Conservation (phyloP, 2,113 vertebrate genomes). For the Mixornis gularis region DNA sequence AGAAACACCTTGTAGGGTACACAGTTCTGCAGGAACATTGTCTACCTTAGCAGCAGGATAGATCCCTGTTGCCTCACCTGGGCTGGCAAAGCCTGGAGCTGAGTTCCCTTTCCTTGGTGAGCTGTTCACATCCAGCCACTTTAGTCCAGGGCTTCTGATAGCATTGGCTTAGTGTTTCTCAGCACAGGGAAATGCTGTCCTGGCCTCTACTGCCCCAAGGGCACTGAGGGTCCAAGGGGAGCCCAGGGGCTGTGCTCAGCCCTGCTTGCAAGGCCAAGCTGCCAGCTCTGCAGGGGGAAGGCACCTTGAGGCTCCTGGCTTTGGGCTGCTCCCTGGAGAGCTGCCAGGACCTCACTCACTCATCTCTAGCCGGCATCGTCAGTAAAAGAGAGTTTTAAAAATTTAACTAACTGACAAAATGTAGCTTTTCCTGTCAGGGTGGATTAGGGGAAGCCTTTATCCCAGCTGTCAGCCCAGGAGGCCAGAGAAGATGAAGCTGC, state of each 20-base stretch:
- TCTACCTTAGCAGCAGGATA: neutral
- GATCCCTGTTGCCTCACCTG: neutral
- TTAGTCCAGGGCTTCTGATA: neutral
- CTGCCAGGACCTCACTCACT: conserved; percentile 2
- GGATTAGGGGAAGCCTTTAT: conserved; percentile 12
- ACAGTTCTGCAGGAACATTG: neutral
- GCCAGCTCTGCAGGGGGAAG: neutral
- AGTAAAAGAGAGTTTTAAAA: conserved; percentile 8
- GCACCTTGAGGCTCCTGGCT: neutral
- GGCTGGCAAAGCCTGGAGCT: neutral
- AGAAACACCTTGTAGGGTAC: neutral
- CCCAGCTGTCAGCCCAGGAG: neutral
- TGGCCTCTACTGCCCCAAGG: neutral
- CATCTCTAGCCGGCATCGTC: neutral
- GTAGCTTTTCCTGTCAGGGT: conserved; percentile 19
- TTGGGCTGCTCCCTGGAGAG: neutral
- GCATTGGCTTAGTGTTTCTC: neutral
- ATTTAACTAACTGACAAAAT: conserved; percentile 35
- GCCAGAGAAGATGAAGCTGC: neutral
- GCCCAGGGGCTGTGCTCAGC: neutral
- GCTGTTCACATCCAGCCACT: neutral
- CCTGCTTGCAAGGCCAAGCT: neutral
- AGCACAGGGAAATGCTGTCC: neutral
- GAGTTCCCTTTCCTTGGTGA: neutral
- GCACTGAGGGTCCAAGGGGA: neutral